A percentile compares a stretch with the other conserved stretches of the same genome.
phyloP scores from a whole-genome alignment of 2,113 vertebrate species.

The Nymphicus hollandicus region DNA sequence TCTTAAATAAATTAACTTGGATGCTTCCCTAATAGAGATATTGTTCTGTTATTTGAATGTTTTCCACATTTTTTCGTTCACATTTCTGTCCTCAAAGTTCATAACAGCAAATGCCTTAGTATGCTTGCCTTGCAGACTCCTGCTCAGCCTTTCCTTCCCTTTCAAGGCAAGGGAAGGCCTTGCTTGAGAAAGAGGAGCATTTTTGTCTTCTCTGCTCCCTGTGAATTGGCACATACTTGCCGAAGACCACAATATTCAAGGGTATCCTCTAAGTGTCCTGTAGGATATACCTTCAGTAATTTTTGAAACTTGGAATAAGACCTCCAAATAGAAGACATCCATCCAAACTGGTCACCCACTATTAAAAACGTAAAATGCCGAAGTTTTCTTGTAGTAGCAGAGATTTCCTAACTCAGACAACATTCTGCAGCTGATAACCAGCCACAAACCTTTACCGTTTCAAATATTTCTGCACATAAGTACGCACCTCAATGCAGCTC shows the following conservation, averaged over 20 bases:
- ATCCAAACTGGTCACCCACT: not conserved
- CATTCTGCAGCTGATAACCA: not conserved
- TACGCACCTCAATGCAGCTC: not conserved
- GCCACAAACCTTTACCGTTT: not conserved
- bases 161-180: not conserved
- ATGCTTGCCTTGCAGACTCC: not conserved
- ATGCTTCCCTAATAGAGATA: not conserved
- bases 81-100: not conserved
- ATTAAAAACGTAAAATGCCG: not conserved
- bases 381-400: not conserved
- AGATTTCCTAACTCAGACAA: not conserved
- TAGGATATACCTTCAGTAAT: not conserved
- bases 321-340: not conserved
- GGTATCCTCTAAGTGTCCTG: not conserved
- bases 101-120: not conserved
- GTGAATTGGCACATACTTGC: fast-evolving
- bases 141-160: not conserved
- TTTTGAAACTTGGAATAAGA: not conserved
- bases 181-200: not conserved
- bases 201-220: not conserved
- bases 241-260: not conserved
- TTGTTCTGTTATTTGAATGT: not conserved
- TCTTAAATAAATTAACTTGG: not conserved
- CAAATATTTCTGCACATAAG: not conserved
- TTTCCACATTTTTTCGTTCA: not conserved